phyloP scores from a whole-genome alignment of 2,888 invertebrate genomes.

The Drosophila subquinaria region DNA sequence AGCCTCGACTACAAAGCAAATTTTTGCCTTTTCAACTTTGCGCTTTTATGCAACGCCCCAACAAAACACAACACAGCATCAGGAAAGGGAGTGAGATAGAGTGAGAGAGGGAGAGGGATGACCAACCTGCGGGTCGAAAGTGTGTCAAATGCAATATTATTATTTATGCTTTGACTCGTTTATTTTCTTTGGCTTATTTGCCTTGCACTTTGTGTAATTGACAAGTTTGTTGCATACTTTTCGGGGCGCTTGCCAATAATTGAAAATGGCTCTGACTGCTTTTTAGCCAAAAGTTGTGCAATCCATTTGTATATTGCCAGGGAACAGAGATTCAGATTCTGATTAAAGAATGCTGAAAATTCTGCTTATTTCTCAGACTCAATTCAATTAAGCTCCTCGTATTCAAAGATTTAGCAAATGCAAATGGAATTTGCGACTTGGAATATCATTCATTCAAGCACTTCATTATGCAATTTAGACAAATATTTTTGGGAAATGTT shows the following conservation, averaged over 20 bases:
- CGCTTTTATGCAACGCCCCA: slow-evolving; percentile 58
- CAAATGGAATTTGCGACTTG: background rate
- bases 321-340: slow-evolving; percentile 16
- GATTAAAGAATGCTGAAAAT: background rate
- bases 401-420: background rate
- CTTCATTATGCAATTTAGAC: background rate
- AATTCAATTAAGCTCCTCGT: background rate
- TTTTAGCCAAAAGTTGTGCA: slow-evolving; percentile 27
- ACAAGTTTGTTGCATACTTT: slow-evolving; percentile 69
- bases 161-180: slow-evolving; percentile 61
- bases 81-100: background rate
- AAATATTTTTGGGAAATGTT: background rate
- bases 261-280: slow-evolving; percentile 31
- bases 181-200: slow-evolving; percentile 44
- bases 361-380: background rate
- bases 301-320: slow-evolving; percentile 12
- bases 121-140: slow-evolving; percentile 44
- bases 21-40: slow-evolving; percentile 69
- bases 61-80: background rate
- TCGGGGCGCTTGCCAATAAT: slow-evolving; percentile 54
- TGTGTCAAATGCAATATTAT: slow-evolving; percentile 77
- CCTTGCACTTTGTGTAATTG: slow-evolving; percentile 72
- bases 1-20: slow-evolving; percentile 71
- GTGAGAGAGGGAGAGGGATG: background rate
- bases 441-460: background rate